Evolutionary conservation across 2,888 invertebrate genomes (phyloP).

Genomic region (Spodoptera exigua): DNA sequence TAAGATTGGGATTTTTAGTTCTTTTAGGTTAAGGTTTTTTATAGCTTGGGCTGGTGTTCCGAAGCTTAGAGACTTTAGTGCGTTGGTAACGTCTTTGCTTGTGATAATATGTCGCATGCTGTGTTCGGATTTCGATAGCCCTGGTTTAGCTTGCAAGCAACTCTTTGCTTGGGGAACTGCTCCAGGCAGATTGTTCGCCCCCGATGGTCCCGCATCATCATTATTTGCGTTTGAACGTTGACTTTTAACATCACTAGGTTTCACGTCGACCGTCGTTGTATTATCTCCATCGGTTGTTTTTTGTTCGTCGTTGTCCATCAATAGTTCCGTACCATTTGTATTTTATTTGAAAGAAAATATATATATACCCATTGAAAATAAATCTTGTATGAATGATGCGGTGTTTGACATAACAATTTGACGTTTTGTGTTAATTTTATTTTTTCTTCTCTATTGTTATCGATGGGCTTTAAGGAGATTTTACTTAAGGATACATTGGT

Average conservation of each 20-base stretch:
- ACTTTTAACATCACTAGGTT: conserved; percentile 49
- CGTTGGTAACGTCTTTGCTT: conserved; percentile 77
- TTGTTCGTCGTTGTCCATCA: conserved; percentile 79
- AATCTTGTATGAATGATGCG: conserved; percentile 57
- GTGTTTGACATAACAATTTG: conserved; percentile 59
- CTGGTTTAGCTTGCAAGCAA: conserved; percentile 62
- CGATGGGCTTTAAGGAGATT: conserved; percentile 8
- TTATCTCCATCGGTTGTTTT: conserved; percentile 64
- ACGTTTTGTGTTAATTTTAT: conserved; percentile 47
- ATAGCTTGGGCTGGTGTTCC: conserved; percentile 61
- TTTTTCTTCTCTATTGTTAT: conserved; percentile 23
- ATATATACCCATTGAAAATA: conserved; percentile 60
- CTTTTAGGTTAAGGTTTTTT: conserved; percentile 67
- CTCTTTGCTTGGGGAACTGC: conserved; percentile 63
- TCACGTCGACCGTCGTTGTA: conserved; percentile 59
- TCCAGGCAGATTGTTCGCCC: conserved; percentile 73
- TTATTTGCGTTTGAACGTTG: conserved; percentile 43
- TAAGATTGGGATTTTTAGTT: conserved; percentile 72
- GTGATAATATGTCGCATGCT: conserved; percentile 79
- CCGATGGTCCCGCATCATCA: conserved; percentile 82
- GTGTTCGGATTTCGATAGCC: conserved; percentile 84
- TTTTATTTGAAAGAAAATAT: conserved; percentile 64
- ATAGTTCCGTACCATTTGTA: conserved; percentile 74
- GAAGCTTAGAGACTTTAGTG: conserved; percentile 77
- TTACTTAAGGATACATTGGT: neutral